Percentiles rank a stretch among this genome's conserved stretches.
phyloP scores from a whole-genome alignment of 2,888 invertebrate species.

The Antheraea assamensis region DNA sequence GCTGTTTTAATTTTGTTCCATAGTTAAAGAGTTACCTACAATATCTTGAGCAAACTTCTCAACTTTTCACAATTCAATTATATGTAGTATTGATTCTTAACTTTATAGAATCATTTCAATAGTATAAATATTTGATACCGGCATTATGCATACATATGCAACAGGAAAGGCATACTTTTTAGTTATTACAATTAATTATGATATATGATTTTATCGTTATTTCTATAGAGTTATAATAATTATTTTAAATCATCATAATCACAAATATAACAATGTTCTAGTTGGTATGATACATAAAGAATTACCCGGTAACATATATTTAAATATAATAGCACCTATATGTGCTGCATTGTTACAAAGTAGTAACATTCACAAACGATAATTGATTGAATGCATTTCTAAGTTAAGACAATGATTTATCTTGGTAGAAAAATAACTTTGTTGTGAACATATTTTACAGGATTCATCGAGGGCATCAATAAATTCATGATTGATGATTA shows the following conservation, averaged over 20 bases:
- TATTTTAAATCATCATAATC: neutral
- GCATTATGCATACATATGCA: too few relatives aligned
- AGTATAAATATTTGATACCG: too few relatives aligned
- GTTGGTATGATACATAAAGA: neutral
- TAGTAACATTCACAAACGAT: too few relatives aligned
- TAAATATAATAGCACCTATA: constrained; percentile 1
- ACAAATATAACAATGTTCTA: neutral
- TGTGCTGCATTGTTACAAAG: neutral
- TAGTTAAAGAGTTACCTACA: neutral
- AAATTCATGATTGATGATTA: neutral
- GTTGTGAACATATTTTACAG: neutral
- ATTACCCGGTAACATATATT: constrained; percentile 17
- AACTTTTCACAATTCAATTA: too few relatives aligned
- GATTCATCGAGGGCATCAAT: neutral
- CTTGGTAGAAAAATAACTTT: neutral
- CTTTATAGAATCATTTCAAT: too few relatives aligned
- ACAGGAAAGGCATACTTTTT: too few relatives aligned
- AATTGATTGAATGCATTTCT: neutral
- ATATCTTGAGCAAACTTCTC: too few relatives aligned
- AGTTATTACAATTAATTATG: too few relatives aligned
- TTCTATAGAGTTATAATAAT: too few relatives aligned
- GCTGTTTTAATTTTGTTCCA: neutral
- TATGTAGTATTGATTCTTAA: too few relatives aligned
- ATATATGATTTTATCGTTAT: neutral
- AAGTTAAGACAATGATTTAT: neutral